Base-by-base conservation (phyloP, 2,113 vertebrate genomes). In the Thalassoma bifasciatum region DNA sequence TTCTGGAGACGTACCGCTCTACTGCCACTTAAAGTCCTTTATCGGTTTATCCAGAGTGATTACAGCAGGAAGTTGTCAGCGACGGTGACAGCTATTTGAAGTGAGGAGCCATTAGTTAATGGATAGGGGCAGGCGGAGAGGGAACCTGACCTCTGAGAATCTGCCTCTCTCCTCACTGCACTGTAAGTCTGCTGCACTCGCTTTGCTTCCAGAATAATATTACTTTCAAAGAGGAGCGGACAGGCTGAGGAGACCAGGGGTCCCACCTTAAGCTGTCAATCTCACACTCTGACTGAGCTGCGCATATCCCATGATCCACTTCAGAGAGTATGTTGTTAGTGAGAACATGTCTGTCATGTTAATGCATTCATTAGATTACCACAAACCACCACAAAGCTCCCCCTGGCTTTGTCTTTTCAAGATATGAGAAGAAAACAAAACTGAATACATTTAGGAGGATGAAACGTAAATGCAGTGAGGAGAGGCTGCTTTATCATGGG, bases 91-190 rank as follows among this genome's bases (percentile, higher is more conserved):
- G 66, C 57, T 63, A 73, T 82, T 84, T 86, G 78, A 88, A 88
- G 78, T 74, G 75, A 81, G 67, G 53, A 84, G 66, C 72, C 84
- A 77, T 89, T 83, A 86, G 75, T 83, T 89, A 88, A 89, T 81
- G 82, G 76, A 50, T 50, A 67, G 60, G 64, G 72, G 76, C 76
- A 81, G 46, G 70, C 53, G 38, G 54, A 62, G 68, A 44, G 72
- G 61, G 63, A 79, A 68, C 22, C 26, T 64, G 78, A 86, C 84
- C 59, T 79, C 66, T 16, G 73, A 79, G 77, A 84, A 75, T 71
- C 68, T 10, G 22, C 66, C 51, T 81, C 66, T 60, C 60, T 72
- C 62, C 46, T 47, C 8, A 2, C 62, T 26, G 57, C 38, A 52
- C 19, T 1, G 1, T 58, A 38, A 52, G 1, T 65, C 77, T 72